Evolutionary conservation across 2,888 invertebrate genomes (phyloP), one percentile per base, ranked within the genome.

Genomic region (Phengaris arion): DNA sequence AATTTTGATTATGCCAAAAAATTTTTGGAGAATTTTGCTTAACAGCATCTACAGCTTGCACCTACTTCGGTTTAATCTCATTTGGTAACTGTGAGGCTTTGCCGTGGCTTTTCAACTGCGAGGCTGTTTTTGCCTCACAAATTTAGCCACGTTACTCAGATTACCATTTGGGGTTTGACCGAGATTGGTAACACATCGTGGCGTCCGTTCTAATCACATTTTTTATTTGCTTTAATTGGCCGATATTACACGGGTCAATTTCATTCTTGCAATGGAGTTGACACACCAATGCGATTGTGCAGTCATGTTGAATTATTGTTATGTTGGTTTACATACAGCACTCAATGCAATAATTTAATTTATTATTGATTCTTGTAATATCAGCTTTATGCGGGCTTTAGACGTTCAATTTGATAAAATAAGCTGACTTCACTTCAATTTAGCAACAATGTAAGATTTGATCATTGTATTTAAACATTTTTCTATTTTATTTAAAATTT

Each of bases 21-120:
- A 2, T 59, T 10, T 22, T 59, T 10, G 45, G 55, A 68, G 57
- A 51, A 64, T 69, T 72, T 72, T 64, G 77, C 77, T 81, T 80
- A 76, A 54, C 78, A 79, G 80, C 78, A 77, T 80, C 81, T 83
- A 85, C 83, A 89, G 91, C 91, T 92, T 92, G 77, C 82, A 89
- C 92, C 92, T 93, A 90, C 93, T 94, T 94, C 96, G 95, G 96
- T 95, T 95, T 96, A 98, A 98, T 98, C 98, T 98, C 98, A 98
- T 97, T 97, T 97, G 97, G 98, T 98, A 98, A 98, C 97, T 97
- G 97, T 98, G 98, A 97, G 98, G 95, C 94, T 89, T 93, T 82
- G 85, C 82, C 85, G 86, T 85, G 86, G 81, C 82, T 6, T 48
- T 48, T 10, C 2, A 4, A 22, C 22, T 64, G 64, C 12, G 64